Evolutionary conservation across 2,888 invertebrate species (phyloP).

Genomic region (Xanthia togata): DNA sequence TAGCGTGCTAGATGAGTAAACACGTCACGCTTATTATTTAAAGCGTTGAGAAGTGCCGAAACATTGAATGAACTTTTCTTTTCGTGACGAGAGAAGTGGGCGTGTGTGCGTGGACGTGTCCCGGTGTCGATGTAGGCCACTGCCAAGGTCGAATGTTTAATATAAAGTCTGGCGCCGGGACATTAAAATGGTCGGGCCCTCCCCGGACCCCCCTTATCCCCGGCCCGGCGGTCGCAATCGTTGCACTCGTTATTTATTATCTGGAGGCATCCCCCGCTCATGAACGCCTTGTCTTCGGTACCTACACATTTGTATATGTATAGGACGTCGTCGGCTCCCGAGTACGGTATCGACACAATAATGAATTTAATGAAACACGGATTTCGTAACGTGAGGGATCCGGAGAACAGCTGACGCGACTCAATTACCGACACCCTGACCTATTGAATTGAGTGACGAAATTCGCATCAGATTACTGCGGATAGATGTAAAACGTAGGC

Average conservation of each 20-base stretch:
- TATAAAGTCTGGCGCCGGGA: constrained; percentile 90
- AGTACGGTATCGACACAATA: constrained; percentile 61
- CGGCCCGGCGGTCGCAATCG: constrained; percentile 87
- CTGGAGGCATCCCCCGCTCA: constrained; percentile 84
- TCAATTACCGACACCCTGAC: constrained; percentile 78
- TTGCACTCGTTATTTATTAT: constrained; percentile 90
- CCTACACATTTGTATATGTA: constrained; percentile 64
- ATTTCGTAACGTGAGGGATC: constrained; percentile 67
- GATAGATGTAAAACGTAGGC: constrained; percentile 69
- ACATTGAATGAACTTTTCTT: constrained; percentile 88
- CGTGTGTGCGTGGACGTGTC: constrained; percentile 90
- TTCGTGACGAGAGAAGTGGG: constrained; percentile 86
- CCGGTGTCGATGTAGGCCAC: constrained; percentile 90
- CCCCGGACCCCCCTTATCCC: constrained; percentile 86
- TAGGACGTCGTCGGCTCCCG: constrained; percentile 53
- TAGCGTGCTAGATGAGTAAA: constrained; percentile 79
- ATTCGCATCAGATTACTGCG: constrained; percentile 71
- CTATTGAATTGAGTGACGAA: constrained; percentile 79
- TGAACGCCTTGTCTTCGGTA: constrained; percentile 76
- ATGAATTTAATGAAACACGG: constrained; percentile 67
- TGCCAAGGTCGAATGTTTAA: constrained; percentile 91
- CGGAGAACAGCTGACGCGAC: constrained; percentile 75
- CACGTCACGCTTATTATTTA: constrained; percentile 87
- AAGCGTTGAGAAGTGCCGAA: constrained; percentile 85
- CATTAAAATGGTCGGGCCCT: constrained; percentile 90